Evolutionary conservation across 2,797 vertebrate genomes (phyloP), one percentile per base, ranked within the genome.

Genomic region (Lithobates sylvaticus): DNA sequence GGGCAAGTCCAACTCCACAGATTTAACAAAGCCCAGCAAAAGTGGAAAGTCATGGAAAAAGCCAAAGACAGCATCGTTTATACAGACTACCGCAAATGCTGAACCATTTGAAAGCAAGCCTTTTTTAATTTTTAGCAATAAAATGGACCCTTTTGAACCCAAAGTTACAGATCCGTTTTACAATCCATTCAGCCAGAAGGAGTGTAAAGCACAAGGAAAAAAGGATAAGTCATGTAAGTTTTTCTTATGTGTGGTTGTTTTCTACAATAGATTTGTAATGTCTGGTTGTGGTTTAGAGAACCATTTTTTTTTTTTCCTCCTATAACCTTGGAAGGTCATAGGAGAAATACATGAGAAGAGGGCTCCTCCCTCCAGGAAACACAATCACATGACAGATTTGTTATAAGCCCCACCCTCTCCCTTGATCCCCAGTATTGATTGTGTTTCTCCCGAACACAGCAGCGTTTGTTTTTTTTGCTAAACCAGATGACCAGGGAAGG

Each of bases 1-100:
- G 1, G 82, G 47, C 0, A 76, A 70, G 42, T 54, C 39, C 0
- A 44, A 69, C 2, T 5, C 3, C 32, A 54, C 8, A 26, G 27
- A 29, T 12, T 10, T 39, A 47, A 10, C n/a, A 1, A 77, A 70
- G 44, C 34, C 13, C 18, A 15, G 32, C 16, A 50, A 69, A 12
- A 58, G 42, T 10, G 32, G n/a, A 27, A 44, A 50, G 68, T 1
- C 10, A 18, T 69, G 13, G 18, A 84, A 77, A 84, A 84, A 84
- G 65, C 26, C 50, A 34, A 84, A 70, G 47, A 26, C 64, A 5
- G 16, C 32, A 12, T 7, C 47, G 27, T 8, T 26, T 26, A 21
- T 74, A 3, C 18, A 23, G 18, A 16, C 47, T 10, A n/a, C 13
- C 10, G 21, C 8, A 27, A 47, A 23, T 47, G 4, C 27, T 8